phyloP scores from a whole-genome alignment of 2,888 invertebrate species.

The Acleris cristana region DNA sequence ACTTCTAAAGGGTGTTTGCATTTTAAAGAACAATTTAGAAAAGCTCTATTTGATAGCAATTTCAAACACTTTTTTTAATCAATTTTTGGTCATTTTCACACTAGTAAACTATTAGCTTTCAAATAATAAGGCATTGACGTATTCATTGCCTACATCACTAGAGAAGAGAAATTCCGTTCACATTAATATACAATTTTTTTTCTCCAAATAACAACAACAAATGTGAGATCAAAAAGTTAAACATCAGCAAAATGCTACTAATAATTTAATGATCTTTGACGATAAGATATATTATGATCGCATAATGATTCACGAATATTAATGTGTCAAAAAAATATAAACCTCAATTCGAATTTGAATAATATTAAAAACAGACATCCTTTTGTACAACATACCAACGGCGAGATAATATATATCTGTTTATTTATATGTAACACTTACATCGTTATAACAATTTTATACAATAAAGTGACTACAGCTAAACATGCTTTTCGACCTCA shows the following conservation, averaged over 20 bases:
- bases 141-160: conserved; percentile 57
- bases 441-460: conserved; percentile 64
- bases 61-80: conserved; percentile 55
- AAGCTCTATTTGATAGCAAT: conserved; percentile 63
- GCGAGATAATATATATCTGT: conserved; percentile 62
- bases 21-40: conserved; percentile 63
- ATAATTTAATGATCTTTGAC: conserved; percentile 39
- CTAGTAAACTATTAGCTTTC: conserved; percentile 55
- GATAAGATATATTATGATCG: conserved; percentile 31
- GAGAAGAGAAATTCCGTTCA: conserved; percentile 58
- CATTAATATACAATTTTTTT: conserved; percentile 40
- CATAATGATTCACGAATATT: conserved; percentile 39
- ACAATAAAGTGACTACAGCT: conserved; percentile 61
- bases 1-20: conserved; percentile 52
- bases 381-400: conserved; percentile 61
- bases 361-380: conserved; percentile 78
- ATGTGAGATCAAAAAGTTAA: conserved; percentile 74
- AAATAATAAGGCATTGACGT: conserved; percentile 63
- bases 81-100: conserved; percentile 71
- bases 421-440: conserved; percentile 78
- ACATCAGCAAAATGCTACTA: conserved; percentile 53
- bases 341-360: conserved; percentile 65
- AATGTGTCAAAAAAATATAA: conserved; percentile 50
- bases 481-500: conserved; percentile 60
- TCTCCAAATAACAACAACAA: conserved; percentile 63